These are phyloP conservation scores for silkworm (Bombyx mori) DNA, from an alignment of 1,140 invertebrate genomes.

Conservation along the genomic window ASM3026992v2 NC_085112.1:6569501-6570000, in stretches of 20 bases:
- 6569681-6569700: conserved; percentile 21
- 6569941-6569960: too few species aligned
- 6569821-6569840: too few species aligned
- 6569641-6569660: conserved; percentile 20
- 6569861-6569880: too few species aligned
- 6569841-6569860: too few species aligned
- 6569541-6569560: conserved; percentile 64
- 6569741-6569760: too few species aligned
- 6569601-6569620: conserved; percentile 60
- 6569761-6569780: neutral
- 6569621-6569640: conserved; percentile 51
- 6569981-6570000: too few species aligned
- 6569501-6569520: conserved; percentile 76
- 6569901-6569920: too few species aligned
- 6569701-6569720: neutral
- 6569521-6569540: conserved; percentile 70
- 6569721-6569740: neutral
- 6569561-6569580: conserved; percentile 30
- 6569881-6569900: too few species aligned
- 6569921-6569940: too few species aligned
- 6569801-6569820: too few species aligned
- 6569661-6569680: conserved; percentile 17
- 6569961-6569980: too few species aligned
- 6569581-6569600: conserved; percentile 48
- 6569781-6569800: too few species aligned